Evolutionary conservation across 1,140 invertebrate genomes (phyloP).

Genomic region (Lanistes nyassanus): DNA sequence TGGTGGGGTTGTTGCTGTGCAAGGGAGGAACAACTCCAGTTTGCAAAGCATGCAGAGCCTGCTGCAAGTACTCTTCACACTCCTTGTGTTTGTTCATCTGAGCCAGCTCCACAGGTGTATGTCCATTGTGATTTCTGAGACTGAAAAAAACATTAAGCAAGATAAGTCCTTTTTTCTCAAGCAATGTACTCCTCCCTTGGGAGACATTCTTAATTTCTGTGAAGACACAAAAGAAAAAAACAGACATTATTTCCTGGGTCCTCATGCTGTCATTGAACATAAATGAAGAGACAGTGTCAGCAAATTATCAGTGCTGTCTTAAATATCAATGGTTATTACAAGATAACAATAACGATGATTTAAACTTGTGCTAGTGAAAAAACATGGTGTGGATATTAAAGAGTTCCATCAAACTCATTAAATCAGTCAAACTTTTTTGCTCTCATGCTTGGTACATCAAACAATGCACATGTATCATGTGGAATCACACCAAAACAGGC

Average conservation of each 20-base stretch:
- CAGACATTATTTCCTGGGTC: too few relatives aligned
- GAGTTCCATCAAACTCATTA: constrained; percentile 21
- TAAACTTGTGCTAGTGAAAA: too few relatives aligned
- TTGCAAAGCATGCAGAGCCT: constrained; percentile 5
- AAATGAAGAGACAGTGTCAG: too few relatives aligned
- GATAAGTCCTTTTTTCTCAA: neutral
- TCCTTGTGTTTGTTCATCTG: neutral
- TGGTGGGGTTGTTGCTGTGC: neutral
- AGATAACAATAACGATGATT: neutral
- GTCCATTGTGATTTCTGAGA: constrained; percentile 8
- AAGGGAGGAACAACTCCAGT: neutral
- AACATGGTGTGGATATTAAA: too few relatives aligned
- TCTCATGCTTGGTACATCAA: neutral
- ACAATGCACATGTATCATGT: neutral
- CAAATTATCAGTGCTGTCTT: too few relatives aligned
- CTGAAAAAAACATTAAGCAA: neutral
- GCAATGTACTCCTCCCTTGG: too few relatives aligned
- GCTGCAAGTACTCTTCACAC: neutral
- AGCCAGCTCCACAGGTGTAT: constrained; percentile 11
- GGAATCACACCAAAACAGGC: neutral
- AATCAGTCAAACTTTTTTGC: constrained; percentile 12
- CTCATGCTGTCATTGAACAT: too few relatives aligned
- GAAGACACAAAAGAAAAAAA: too few relatives aligned
- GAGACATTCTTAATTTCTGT: too few relatives aligned
- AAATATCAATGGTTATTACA: too few relatives aligned